Percentiles rank a stretch among this genome's conserved stretches.
These are phyloP conservation scores for Danaus chrysippus DNA, from an alignment of 2,888 invertebrate genomes.

Conservation along the genomic window DNA sequence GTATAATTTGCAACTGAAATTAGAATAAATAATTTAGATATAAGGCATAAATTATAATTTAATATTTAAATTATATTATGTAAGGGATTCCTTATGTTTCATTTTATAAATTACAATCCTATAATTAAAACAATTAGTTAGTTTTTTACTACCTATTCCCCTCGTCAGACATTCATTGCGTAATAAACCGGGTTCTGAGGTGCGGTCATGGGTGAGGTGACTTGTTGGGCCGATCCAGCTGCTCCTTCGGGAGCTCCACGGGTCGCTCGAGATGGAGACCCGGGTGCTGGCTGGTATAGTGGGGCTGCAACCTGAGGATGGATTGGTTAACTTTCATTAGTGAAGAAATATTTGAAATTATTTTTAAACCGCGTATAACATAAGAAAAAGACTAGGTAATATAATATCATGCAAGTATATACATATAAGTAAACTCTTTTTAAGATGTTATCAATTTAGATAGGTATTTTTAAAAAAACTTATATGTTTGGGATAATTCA, in stretches of 20 bases:
- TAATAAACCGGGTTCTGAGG: slow-evolving; percentile 83
- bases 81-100: too few species aligned
- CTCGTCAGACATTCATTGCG: slow-evolving; percentile 92
- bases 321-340: background rate
- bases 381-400: too few species aligned
- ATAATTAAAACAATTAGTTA: background rate
- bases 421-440: too few species aligned
- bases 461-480: too few species aligned
- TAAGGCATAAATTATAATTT: too few species aligned
- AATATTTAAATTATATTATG: too few species aligned
- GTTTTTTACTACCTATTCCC: slow-evolving; percentile 71
- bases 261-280: slow-evolving; percentile 83
- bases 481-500: too few species aligned
- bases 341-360: background rate
- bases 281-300: slow-evolving; percentile 73
- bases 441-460: too few species aligned
- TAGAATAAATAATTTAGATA: background rate
- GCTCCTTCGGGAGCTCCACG: slow-evolving; percentile 84
- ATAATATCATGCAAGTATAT: too few species aligned
- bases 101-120: background rate
- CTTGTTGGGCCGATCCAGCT: slow-evolving; percentile 66
- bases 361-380: too few species aligned
- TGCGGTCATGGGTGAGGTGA: slow-evolving; percentile 70
- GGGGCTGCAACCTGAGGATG: slow-evolving; percentile 64
- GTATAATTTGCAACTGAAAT: slow-evolving; percentile 65